These are phyloP conservation scores for Lathronympha strigana DNA, from an alignment of 2,888 invertebrate species.

Conservation along the genomic window DNA sequence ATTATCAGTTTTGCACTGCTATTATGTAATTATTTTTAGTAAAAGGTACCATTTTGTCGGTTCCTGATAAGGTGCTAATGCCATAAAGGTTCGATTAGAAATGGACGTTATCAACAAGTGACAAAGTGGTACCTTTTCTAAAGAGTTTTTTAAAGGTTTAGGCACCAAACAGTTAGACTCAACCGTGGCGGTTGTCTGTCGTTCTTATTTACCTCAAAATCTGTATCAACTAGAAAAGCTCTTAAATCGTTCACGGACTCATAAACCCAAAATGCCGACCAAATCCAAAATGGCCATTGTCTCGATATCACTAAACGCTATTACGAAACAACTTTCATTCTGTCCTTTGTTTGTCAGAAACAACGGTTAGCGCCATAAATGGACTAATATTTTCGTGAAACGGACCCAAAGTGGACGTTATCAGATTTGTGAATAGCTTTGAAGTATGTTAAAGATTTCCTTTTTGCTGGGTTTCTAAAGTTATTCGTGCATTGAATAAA, in stretches of 20 bases:
- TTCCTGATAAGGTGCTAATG: too few species aligned
- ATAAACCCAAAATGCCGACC: conserved; percentile 28
- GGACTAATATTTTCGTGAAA: conserved; percentile 24
- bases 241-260: conserved; percentile 40
- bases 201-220: neutral
- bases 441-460: conserved; percentile 14
- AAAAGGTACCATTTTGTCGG: too few species aligned
- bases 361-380: conserved; percentile 25
- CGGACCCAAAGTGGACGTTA: conserved; percentile 25
- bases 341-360: conserved; percentile 35
- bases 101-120: too few species aligned
- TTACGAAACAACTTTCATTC: conserved; percentile 36
- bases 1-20: too few species aligned
- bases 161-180: too few species aligned
- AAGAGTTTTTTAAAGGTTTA: too few species aligned
- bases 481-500: conserved; percentile 26
- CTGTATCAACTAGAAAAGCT: neutral
- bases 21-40: too few species aligned
- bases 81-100: too few species aligned
- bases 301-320: conserved; percentile 28
- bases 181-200: neutral
- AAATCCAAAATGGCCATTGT: conserved; percentile 35
- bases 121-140: too few species aligned
- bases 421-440: conserved; percentile 20
- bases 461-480: conserved; percentile 13